phyloP scores from a whole-genome alignment of 2,888 invertebrate genomes.

The Noctua janthe region DNA sequence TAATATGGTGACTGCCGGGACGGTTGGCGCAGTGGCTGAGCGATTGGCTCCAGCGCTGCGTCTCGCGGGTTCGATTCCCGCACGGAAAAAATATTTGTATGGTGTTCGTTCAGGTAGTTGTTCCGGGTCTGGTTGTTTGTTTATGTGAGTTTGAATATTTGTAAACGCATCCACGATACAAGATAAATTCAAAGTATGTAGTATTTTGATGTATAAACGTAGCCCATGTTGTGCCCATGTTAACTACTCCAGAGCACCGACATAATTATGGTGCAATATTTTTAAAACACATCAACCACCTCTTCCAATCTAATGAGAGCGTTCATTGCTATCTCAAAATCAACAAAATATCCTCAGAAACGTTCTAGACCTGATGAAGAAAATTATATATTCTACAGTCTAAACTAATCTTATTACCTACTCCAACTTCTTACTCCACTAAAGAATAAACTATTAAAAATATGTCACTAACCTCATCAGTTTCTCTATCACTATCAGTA shows the following conservation, averaged over 20 bases:
- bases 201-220: no score
- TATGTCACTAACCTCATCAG: conserved; percentile 81
- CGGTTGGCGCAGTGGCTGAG: neutral
- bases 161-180: no score
- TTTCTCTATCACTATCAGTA: conserved; percentile 61
- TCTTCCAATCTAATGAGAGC: neutral
- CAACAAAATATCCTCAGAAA: neutral
- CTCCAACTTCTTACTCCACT: neutral
- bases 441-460: neutral
- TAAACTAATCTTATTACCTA: neutral
- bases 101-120: neutral
- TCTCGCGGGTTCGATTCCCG: neutral
- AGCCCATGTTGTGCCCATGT: no score
- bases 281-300: neutral
- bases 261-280: neutral
- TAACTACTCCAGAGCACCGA: no score
- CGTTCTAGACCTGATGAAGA: neutral
- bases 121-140: neutral
- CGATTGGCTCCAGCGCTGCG: neutral
- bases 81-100: neutral
- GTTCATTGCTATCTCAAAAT: neutral
- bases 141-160: neutral
- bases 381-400: neutral
- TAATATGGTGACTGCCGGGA: neutral
- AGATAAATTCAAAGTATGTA: no score